Percentiles rank a stretch among this genome's conserved stretches.
These are phyloP conservation scores for Paracyclopina nana DNA, from an alignment of 1,140 invertebrate genomes.

Conservation along the genomic window DNA sequence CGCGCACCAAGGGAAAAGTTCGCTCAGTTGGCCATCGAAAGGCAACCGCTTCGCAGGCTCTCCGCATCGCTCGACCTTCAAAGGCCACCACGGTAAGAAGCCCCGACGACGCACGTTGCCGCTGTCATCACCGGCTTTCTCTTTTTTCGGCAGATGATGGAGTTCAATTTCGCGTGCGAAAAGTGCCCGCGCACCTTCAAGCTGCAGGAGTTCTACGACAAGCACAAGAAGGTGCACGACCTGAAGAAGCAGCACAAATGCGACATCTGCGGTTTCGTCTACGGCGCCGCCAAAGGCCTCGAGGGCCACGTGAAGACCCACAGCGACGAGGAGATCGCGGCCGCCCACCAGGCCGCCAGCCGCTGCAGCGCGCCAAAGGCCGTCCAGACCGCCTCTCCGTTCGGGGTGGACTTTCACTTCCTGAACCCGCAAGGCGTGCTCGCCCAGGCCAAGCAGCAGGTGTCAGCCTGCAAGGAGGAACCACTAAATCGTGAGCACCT, in stretches of 20 bases:
- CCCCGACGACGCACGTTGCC: too few species aligned
- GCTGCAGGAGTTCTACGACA: conserved; percentile 14
- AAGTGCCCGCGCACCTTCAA: conserved; percentile 16
- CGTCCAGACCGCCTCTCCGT: neutral
- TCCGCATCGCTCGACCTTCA: too few species aligned
- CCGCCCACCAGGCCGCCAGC: neutral
- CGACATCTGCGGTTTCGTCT: conserved; percentile 12
- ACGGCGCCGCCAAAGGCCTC: conserved; percentile 15
- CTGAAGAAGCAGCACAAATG: conserved; percentile 14
- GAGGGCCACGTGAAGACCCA: conserved; percentile 13
- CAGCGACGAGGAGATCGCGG: neutral
- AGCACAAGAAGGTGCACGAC: conserved; percentile 16
- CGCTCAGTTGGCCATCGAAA: too few species aligned
- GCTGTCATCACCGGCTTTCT: too few species aligned
- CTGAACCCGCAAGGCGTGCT: neutral
- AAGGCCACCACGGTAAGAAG: too few species aligned
- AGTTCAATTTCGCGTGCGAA: conserved; percentile 5
- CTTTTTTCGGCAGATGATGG: too few species aligned
- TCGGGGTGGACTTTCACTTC: neutral
- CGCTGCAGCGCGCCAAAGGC: neutral
- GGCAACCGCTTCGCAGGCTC: too few species aligned
- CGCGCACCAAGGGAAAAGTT: too few species aligned
- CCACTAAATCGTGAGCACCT: too few species aligned
- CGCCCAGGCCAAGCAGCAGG: neutral
- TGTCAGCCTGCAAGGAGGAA: too few species aligned